Conservation (phyloP, 2,797 vertebrate genomes). For the Molossus molossus region DNA sequence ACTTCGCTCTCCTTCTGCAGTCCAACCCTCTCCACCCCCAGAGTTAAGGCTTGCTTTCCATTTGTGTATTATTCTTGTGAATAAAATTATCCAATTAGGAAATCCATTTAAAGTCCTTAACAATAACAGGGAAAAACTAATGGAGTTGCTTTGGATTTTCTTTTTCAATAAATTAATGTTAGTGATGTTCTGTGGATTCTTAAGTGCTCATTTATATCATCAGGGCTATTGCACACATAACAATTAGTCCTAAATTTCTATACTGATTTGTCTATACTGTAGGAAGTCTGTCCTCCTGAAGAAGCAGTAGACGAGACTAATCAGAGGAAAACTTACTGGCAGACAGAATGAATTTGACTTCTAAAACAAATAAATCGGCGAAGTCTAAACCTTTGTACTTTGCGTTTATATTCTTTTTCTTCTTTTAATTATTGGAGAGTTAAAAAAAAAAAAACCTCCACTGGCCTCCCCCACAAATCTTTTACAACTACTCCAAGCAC, state of each 20-base stretch:
- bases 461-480: not conserved
- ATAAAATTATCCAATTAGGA: conserved; percentile 85
- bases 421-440: not conserved
- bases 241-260: conserved; percentile 75
- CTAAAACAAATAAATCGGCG: conserved; percentile 46
- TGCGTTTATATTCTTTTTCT: not conserved
- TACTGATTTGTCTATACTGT: conserved; percentile 18
- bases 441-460: not conserved
- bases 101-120: conserved; percentile 85
- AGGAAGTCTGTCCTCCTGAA: not conserved
- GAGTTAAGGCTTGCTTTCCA: conserved; percentile 84
- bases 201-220: conserved; percentile 77
- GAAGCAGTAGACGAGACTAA: conserved; percentile 31
- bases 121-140: conserved; percentile 86
- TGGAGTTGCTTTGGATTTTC: conserved; percentile 82
- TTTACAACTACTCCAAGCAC: not conserved
- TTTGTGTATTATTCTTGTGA: conserved; percentile 87
- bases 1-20: conserved; percentile 26
- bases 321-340: conserved; percentile 38
- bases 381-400: not conserved
- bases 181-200: conserved; percentile 81
- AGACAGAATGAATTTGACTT: conserved; percentile 38
- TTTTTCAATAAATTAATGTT: conserved; percentile 74
- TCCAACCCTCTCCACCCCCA: conserved; percentile 4
- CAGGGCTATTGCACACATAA: conserved; percentile 77